These are phyloP conservation scores for Halocaridina rubra DNA, from an alignment of 2,888 invertebrate species.

Conservation along the genomic window DNA sequence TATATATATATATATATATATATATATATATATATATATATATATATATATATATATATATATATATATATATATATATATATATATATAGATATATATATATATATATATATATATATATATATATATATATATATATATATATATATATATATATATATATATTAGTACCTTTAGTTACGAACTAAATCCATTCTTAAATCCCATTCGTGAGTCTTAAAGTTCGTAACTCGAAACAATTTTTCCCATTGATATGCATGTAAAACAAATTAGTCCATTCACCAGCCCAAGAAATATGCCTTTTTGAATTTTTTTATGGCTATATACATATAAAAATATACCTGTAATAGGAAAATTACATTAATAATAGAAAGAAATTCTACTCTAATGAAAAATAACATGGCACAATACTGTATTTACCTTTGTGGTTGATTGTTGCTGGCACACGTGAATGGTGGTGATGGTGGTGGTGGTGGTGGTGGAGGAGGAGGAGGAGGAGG, in stretches of 20 bases:
- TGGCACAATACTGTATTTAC: no score
- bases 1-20: slow-evolving; percentile 1
- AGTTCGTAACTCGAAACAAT: no score
- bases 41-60: slow-evolving; percentile 33
- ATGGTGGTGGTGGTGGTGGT: neutral
- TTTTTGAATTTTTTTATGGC: neutral
- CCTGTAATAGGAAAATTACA: no score
- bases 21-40: slow-evolving; percentile 11
- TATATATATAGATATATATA: neutral
- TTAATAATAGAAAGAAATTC: no score
- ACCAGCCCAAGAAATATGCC: no score
- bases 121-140: slow-evolving; percentile 37
- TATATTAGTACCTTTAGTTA: neutral
- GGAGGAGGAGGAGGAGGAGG: neutral
- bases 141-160: slow-evolving; percentile 8
- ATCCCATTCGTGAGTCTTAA: no score
- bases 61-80: slow-evolving; percentile 21
- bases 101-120: slow-evolving; percentile 21
- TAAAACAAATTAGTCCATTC: neutral
- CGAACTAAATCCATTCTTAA: no score
- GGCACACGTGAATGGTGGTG: no score
- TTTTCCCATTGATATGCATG: no score
- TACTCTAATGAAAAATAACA: no score
- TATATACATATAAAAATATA: slow-evolving; percentile 9
- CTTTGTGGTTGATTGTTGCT: no score